Percentiles rank a stretch among this genome's conserved stretches.
Evolutionary conservation across 1,140 invertebrate species (phyloP).

Genomic region (Lucilia cuprina): DNA sequence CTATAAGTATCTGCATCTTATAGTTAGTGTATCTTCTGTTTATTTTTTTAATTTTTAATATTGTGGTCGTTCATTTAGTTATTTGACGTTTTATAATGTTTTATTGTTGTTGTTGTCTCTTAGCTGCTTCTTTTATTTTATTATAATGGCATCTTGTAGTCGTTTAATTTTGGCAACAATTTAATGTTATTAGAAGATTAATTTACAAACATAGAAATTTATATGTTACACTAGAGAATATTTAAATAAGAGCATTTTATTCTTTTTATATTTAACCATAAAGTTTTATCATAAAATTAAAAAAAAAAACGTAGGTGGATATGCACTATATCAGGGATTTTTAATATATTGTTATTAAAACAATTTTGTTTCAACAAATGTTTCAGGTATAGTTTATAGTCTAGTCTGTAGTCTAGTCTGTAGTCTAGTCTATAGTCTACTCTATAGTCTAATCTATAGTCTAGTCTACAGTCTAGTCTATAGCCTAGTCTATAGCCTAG

Average conservation of each 20-base stretch:
- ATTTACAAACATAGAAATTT: conserved; percentile 15
- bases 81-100: neutral
- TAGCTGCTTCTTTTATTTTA: conserved; percentile 3
- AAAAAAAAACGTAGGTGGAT: too few species aligned
- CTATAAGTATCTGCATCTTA: neutral
- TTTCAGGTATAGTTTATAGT: too few species aligned
- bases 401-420: too few species aligned
- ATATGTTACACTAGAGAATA: neutral
- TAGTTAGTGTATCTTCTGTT: neutral
- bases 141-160: conserved; percentile 9
- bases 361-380: too few species aligned
- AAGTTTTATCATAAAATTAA: too few species aligned
- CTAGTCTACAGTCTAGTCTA: too few species aligned
- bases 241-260: neutral
- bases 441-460: too few species aligned
- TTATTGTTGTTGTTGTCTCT: neutral
- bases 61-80: neutral
- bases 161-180: conserved; percentile 13
- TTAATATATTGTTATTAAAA: too few species aligned
- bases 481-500: too few species aligned
- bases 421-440: too few species aligned
- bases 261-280: too few species aligned
- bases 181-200: conserved; percentile 18
- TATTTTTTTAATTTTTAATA: neutral
- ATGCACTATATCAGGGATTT: too few species aligned